Percentiles rank a stretch among this genome's conserved stretches.
Conservation (phyloP, 2,888 invertebrate genomes). For the Eupithecia pulchellata region DNA sequence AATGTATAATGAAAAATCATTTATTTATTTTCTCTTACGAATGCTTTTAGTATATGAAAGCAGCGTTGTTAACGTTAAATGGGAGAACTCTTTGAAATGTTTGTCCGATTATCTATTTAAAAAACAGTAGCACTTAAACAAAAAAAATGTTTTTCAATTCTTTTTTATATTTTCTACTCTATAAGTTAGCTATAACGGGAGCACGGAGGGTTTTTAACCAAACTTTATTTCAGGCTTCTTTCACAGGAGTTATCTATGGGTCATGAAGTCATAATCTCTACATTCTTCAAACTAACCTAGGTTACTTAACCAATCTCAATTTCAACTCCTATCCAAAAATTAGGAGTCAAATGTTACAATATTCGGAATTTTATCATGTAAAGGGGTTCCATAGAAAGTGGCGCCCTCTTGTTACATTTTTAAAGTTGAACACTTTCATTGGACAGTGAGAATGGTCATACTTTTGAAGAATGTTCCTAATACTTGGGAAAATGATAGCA, state of each 20-base stretch:
- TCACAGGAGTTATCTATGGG: neutral
- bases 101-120: no score
- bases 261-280: neutral
- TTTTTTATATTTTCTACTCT: neutral
- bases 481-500: neutral
- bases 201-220: neutral
- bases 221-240: constrained; percentile 1
- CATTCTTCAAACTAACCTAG: constrained; percentile 10
- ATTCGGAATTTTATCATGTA: neutral
- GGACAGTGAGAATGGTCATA: neutral
- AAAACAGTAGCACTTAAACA: neutral
- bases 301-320: neutral
- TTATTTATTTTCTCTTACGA: no score
- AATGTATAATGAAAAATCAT: no score
- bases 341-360: neutral
- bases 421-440: neutral
- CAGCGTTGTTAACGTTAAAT: no score
- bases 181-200: neutral
- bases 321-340: neutral
- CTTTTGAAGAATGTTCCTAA: neutral
- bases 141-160: no score
- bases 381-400: neutral
- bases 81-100: no score
- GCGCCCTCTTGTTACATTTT: neutral
- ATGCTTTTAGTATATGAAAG: no score